phyloP scores from a whole-genome alignment of 2,797 vertebrate genomes.

The Fistularia tabacaria region DNA sequence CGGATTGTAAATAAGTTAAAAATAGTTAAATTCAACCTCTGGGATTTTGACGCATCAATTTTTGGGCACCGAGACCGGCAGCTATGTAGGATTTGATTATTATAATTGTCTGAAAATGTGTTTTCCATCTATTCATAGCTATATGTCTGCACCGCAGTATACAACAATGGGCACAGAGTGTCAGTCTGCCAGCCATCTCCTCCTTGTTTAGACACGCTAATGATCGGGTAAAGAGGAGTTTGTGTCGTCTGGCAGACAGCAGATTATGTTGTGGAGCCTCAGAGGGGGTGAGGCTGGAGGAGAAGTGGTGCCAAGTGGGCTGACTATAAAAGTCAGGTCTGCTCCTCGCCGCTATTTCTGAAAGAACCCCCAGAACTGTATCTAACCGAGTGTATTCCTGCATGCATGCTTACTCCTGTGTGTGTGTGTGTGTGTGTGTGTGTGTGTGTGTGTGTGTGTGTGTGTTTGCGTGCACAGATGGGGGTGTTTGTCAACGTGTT shows the following conservation, averaged over 20 bases:
- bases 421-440: too few species aligned
- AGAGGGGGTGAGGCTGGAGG: constrained; percentile 41
- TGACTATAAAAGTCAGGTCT: constrained; percentile 56
- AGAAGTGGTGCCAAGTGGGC: constrained; percentile 34
- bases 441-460: too few species aligned
- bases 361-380: constrained; percentile 43
- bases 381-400: constrained; percentile 14
- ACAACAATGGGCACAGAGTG: constrained; percentile 48
- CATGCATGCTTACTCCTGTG: too few species aligned
- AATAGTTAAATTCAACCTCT: constrained; percentile 21
- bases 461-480: too few species aligned
- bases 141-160: constrained; percentile 50
- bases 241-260: constrained; percentile 60
- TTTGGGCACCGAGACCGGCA: constrained; percentile 34
- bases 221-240: constrained; percentile 58
- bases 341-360: constrained; percentile 51
- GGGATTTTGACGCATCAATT: constrained; percentile 26
- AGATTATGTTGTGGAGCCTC: constrained; percentile 48
- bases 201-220: constrained; percentile 57
- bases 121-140: constrained; percentile 50
- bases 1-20: not conserved
- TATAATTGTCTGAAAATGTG: constrained; percentile 53
- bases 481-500: too few species aligned
- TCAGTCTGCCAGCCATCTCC: constrained; percentile 40
- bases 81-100: constrained; percentile 41